phyloP scores from a whole-genome alignment of 2,888 invertebrate genomes.

The Chrysolina oricalcia region DNA sequence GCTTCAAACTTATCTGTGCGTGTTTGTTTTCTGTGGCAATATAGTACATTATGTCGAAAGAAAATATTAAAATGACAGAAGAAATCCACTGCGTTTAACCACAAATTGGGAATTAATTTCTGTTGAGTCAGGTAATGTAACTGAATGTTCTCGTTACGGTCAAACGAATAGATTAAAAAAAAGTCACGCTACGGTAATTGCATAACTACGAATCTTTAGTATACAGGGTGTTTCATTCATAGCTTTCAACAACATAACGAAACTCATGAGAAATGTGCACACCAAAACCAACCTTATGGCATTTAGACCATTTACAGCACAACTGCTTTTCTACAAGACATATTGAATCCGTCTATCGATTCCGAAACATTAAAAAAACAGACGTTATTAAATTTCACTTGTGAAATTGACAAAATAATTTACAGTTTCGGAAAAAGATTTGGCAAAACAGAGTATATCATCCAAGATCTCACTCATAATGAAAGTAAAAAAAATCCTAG shows the following conservation, averaged over 20 bases:
- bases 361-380: too few species aligned
- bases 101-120: background rate
- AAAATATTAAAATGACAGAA: background rate
- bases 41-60: background rate
- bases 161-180: background rate
- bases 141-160: slow-evolving; percentile 8
- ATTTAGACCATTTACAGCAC: too few species aligned
- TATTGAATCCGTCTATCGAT: too few species aligned
- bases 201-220: too few species aligned
- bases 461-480: background rate
- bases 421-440: background rate
- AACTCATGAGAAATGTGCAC: too few species aligned
- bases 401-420: background rate
- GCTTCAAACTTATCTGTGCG: too few species aligned
- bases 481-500: background rate
- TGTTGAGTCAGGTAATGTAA: background rate
- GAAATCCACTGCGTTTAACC: slow-evolving; percentile 10
- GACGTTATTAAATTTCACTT: background rate
- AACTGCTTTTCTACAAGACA: too few species aligned
- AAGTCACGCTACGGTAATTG: background rate
- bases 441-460: background rate
- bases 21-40: too few species aligned
- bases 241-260: too few species aligned
- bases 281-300: too few species aligned
- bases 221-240: too few species aligned